Percentiles rank a stretch among this genome's conserved stretches.
phyloP scores from a whole-genome alignment of 2,113 vertebrate species.

The Hydrolagus affinis region DNA sequence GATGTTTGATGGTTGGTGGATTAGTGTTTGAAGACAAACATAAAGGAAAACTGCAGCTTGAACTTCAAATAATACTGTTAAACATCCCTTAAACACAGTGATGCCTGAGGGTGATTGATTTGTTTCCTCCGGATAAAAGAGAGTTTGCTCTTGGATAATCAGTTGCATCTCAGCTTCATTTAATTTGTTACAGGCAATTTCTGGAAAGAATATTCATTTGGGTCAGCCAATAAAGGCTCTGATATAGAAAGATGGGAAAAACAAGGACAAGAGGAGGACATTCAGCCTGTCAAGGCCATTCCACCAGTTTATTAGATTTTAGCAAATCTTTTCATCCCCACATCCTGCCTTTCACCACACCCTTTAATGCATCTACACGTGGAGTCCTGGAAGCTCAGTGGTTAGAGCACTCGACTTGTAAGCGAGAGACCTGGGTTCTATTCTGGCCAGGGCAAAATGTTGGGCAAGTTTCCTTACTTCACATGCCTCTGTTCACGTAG shows the following conservation, averaged over 20 bases:
- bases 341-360: too few relatives aligned
- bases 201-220: conserved; percentile 17
- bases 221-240: neutral
- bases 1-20: conserved; percentile 1
- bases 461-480: too few relatives aligned
- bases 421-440: too few relatives aligned
- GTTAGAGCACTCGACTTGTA: too few relatives aligned
- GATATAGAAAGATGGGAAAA: neutral
- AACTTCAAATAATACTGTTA: neutral
- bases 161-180: neutral
- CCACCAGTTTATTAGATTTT: too few relatives aligned
- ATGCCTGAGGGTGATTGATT: conserved; percentile 2
- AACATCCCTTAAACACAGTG: conserved; percentile 1
- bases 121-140: conserved; percentile 1
- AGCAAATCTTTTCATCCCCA: too few relatives aligned
- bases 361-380: too few relatives aligned
- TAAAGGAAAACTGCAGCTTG: conserved; percentile 13
- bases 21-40: neutral
- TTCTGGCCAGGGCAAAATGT: too few relatives aligned
- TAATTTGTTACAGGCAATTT: conserved; percentile 19
- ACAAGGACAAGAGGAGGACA: neutral
- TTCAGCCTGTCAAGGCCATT: too few relatives aligned
- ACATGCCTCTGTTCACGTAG: too few relatives aligned
- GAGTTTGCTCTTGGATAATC: conserved; percentile 1
- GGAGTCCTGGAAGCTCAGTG: too few relatives aligned